These are phyloP conservation scores for Nyctereutes procyonoides DNA, from an alignment of 2,113 vertebrate genomes.

Conservation along the genomic window DNA sequence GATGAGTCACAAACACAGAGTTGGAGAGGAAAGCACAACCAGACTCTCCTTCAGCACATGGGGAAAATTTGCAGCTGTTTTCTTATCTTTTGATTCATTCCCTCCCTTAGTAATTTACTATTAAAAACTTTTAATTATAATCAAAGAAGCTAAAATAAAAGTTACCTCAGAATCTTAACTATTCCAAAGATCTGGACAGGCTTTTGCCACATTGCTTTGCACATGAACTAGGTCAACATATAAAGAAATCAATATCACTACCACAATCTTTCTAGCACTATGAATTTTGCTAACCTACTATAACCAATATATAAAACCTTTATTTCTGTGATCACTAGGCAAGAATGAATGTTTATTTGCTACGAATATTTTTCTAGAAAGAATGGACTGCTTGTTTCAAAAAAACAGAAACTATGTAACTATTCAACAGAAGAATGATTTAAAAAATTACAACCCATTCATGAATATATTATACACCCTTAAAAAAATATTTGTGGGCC, in stretches of 20 bases:
- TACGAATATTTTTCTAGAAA: not conserved
- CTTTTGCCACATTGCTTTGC: not conserved
- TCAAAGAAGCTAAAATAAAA: conserved; percentile 60
- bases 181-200: not conserved
- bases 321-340: conserved; percentile 13
- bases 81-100: conserved; percentile 37
- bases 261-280: not conserved
- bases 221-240: conserved; percentile 27
- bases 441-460: not conserved
- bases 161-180: not conserved
- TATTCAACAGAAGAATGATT: not conserved
- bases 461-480: not conserved
- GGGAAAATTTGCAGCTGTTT: conserved; percentile 33
- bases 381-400: not conserved
- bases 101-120: conserved; percentile 32
- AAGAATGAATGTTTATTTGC: not conserved
- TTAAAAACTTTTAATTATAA: conserved; percentile 43
- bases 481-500: not conserved
- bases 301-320: conserved; percentile 11
- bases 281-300: conserved; percentile 33
- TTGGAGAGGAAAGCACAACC: not conserved
- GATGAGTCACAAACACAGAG: not conserved
- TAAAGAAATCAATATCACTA: not conserved
- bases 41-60: conserved; percentile 12
- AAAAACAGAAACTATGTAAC: not conserved